A percentile compares a stretch with the other conserved stretches of the same genome.
phyloP scores from a whole-genome alignment of 2,888 invertebrate genomes.

The Diachrysia chrysitis region DNA sequence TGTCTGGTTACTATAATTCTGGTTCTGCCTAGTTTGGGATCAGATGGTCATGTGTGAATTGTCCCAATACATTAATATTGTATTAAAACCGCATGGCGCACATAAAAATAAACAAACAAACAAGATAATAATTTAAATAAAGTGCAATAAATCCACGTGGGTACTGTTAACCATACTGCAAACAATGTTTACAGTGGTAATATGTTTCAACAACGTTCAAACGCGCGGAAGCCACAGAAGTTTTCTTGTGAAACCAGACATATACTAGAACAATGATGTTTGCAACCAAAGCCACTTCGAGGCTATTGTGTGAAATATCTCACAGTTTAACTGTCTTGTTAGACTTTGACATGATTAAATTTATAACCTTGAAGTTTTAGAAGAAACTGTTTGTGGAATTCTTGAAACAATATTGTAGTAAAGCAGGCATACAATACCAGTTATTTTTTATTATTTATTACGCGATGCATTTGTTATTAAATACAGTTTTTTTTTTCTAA shows the following conservation, averaged over 20 bases:
- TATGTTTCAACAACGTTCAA: conserved; percentile 6
- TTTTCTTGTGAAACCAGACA: background rate
- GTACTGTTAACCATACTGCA: background rate
- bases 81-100: background rate
- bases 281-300: background rate
- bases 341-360: background rate
- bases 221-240: background rate
- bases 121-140: background rate
- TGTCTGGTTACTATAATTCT: too few species aligned
- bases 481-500: too few species aligned
- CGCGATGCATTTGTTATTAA: too few species aligned
- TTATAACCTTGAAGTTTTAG: background rate
- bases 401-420: background rate
- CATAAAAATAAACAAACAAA: background rate
- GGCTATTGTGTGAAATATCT: background rate
- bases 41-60: too few species aligned
- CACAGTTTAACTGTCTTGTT: conserved; percentile 9
- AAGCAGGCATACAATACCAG: too few species aligned
- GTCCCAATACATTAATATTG: too few species aligned
- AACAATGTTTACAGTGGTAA: conserved; percentile 1
- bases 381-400: background rate
- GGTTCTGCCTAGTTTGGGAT: too few species aligned
- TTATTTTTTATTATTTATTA: too few species aligned
- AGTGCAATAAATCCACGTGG: background rate
- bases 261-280: conserved; percentile 6